phyloP scores from a whole-genome alignment of 2,888 invertebrate species.

The Eugnorisma glareosa region DNA sequence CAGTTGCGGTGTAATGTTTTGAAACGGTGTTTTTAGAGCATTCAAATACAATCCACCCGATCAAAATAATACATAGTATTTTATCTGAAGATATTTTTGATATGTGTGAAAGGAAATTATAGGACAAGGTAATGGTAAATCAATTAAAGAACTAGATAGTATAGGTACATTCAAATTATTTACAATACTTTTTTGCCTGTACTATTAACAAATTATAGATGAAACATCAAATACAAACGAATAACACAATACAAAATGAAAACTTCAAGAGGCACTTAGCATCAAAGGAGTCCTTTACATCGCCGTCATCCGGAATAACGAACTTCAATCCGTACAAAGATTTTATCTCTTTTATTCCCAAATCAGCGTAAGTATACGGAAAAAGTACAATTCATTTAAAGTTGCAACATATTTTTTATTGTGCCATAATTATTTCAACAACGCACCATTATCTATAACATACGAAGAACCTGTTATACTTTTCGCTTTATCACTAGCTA shows the following conservation, averaged over 20 bases:
- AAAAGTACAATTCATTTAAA: conserved; percentile 16
- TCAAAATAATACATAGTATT: conserved; percentile 10
- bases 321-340: conserved; percentile 18
- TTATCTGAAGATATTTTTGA: conserved; percentile 9
- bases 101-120: background rate
- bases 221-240: background rate
- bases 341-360: background rate
- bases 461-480: conserved; percentile 95
- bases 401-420: background rate
- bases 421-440: conserved; percentile 53
- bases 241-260: conserved; percentile 17
- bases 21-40: conserved; percentile 42
- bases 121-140: background rate
- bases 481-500: conserved; percentile 94
- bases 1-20: conserved; percentile 55
- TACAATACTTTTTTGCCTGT: background rate
- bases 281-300: conserved; percentile 23
- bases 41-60: conserved; percentile 8
- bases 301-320: conserved; percentile 24
- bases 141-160: background rate
- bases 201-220: background rate
- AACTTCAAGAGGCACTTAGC: conserved; percentile 5
- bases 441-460: conserved; percentile 95
- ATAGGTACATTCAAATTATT: background rate
- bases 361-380: background rate